Percentiles rank a stretch among this genome's conserved stretches.
Conservation (phyloP, 2,888 invertebrate species). For the Thymelicus acteon region DNA sequence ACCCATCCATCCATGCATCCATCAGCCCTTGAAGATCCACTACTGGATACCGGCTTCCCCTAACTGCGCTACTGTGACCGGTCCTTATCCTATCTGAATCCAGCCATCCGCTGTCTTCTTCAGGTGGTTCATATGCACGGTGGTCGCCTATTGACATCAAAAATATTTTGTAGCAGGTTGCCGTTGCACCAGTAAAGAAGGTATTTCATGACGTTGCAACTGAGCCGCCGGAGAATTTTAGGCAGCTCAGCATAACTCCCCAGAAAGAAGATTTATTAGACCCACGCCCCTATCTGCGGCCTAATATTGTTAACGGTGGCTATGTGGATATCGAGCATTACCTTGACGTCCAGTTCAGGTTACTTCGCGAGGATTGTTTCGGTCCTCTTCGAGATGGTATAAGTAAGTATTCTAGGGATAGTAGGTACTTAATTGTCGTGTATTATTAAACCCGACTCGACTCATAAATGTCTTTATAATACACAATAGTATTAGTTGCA, state of each 20-base stretch:
- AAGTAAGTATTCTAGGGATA: slow-evolving; percentile 51
- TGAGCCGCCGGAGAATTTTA: slow-evolving; percentile 67
- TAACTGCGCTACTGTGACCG: no score
- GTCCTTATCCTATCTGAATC: no score
- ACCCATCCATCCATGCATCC: no score
- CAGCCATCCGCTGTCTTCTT: no score
- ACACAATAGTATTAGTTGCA: no score
- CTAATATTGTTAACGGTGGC: slow-evolving; percentile 85
- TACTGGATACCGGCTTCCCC: no score
- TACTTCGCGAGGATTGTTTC: slow-evolving; percentile 92
- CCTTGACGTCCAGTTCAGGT: slow-evolving; percentile 90
- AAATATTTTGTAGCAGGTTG: background rate
- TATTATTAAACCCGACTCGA: no score
- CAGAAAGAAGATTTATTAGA: slow-evolving; percentile 59
- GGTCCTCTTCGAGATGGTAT: slow-evolving; percentile 89
- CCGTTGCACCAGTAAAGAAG: background rate
- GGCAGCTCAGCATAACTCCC: slow-evolving; percentile 63
- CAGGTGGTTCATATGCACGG: no score
- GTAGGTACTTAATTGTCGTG: no score
- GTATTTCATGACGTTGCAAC: slow-evolving; percentile 14
- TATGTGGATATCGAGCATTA: slow-evolving; percentile 89
- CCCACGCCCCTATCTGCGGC: slow-evolving; percentile 60
- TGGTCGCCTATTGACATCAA: no score
- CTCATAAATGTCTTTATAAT: no score
- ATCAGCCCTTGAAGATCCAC: no score